These are phyloP conservation scores for Proctacanthus coquilletti DNA, from an alignment of 1,140 invertebrate genomes.

Conservation along the genomic window DNA sequence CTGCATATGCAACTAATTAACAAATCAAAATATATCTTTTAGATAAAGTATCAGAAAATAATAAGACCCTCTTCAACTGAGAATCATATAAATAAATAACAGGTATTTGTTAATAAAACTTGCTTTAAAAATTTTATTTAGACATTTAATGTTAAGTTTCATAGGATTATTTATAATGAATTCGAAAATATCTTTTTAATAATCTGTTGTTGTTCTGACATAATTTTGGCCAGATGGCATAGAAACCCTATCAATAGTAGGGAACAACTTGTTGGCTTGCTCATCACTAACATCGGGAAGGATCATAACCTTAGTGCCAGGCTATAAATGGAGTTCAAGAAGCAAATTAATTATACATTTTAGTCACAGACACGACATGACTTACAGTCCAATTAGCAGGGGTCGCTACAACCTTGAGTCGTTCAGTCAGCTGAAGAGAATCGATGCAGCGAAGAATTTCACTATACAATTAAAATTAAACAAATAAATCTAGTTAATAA, in stretches of 20 bases:
- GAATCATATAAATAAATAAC: too few relatives aligned
- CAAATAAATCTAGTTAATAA: not conserved
- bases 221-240: constrained; percentile 72
- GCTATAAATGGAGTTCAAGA: constrained; percentile 33
- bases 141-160: too few relatives aligned
- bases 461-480: constrained; percentile 38
- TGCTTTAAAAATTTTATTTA: too few relatives aligned
- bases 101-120: too few relatives aligned
- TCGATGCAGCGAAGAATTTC: constrained; percentile 81
- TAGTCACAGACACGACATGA: constrained; percentile 7
- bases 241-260: constrained; percentile 44
- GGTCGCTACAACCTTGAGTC: constrained; percentile 55
- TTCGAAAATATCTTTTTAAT: too few relatives aligned
- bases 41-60: too few relatives aligned
- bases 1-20: too few relatives aligned
- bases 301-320: constrained; percentile 69
- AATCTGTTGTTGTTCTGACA: constrained; percentile 57
- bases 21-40: too few relatives aligned
- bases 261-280: constrained; percentile 55
- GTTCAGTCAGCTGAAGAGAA: constrained; percentile 68
- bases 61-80: too few relatives aligned
- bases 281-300: constrained; percentile 54
- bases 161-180: too few relatives aligned
- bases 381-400: constrained; percentile 77
- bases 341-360: not conserved